Evolutionary conservation across 92 coral and sea anemone genomes (phyloP).

Genomic region (Virgularia gustaviana): DNA sequence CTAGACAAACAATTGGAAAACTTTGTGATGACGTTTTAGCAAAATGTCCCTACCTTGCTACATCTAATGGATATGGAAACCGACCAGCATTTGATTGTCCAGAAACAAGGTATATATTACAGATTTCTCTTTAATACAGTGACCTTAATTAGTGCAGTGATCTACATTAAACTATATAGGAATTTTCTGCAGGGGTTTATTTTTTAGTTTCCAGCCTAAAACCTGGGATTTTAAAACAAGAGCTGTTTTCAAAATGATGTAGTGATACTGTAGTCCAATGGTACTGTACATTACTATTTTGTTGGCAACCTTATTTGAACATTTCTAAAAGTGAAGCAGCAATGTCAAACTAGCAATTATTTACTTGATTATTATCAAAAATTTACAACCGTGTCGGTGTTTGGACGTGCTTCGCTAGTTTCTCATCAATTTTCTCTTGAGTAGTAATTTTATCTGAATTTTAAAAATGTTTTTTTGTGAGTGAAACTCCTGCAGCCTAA

Average conservation of each 20-base stretch:
- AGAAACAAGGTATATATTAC: not conserved
- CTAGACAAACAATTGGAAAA: not conserved
- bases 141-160: no score
- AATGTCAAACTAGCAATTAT: not conserved
- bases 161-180: no score
- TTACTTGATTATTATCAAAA: not conserved
- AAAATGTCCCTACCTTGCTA: conserved; percentile 28
- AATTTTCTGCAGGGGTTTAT: no score
- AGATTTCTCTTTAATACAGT: no score
- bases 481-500: no score
- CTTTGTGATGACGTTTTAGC: conserved; percentile 4
- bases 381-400: not conserved
- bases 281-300: no score
- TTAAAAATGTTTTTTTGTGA: no score
- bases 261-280: no score
- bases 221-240: not conserved
- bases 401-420: not conserved
- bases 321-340: not conserved
- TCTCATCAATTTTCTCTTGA: no score
- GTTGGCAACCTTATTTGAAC: not conserved
- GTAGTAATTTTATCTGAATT: no score
- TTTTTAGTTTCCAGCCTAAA: not conserved
- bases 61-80: conserved; percentile 23
- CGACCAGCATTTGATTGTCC: conserved; percentile 26
- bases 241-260: no score